Base-by-base conservation (phyloP, 2,888 invertebrate genomes). In the Drosophila prolongata region DNA sequence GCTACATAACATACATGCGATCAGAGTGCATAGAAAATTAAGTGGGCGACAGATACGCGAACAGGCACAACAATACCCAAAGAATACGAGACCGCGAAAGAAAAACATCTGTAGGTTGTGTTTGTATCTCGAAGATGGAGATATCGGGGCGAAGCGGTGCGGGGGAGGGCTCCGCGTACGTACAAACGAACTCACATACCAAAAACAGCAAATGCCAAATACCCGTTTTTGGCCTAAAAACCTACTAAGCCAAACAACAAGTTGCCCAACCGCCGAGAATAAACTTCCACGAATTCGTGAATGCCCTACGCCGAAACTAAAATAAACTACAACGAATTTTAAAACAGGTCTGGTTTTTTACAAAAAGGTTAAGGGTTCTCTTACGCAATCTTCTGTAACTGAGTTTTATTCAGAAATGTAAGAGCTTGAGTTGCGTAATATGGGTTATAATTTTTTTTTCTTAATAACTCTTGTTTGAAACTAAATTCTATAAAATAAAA, bases 191-290 rank as follows among this genome's bases (percentile, higher is more conserved):
- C 30, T 40, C 43, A 56, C 52, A 61, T 54, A 57, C 68, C 65
- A 75, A 76, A 53, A 66, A 68, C 73, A 52, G 52, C 79, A 71
- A 81, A 73, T 75, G 65, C 64, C 75, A 74, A 77, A 67, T 74
- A 72, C 76, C 75, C 76, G 81, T 72, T 87, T 62, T 79, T 89
- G 89, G 87, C 87, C 84, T 86, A 82, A 81, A 87, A 85, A 87
- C 69, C 54, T 54, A 76, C 85, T 80, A 80, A 73, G 72, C 67
- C 67, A 60, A 71, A 82, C 67, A 82, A 76, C 80, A 80, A 86
- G 67, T 73, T 64, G 60, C 43, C 54, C 70, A 64, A 72, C 55
- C 60, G 54, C 47, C 8, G 16, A 42, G 60, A 69, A 43, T 57
- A 46, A 67, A 71, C 72, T 66, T 54, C 14, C 56, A 59, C 85